Evolutionary conservation across 2,797 vertebrate genomes (phyloP), one percentile per base, ranked within the genome.

Genomic region (Ceyx erithaca): DNA sequence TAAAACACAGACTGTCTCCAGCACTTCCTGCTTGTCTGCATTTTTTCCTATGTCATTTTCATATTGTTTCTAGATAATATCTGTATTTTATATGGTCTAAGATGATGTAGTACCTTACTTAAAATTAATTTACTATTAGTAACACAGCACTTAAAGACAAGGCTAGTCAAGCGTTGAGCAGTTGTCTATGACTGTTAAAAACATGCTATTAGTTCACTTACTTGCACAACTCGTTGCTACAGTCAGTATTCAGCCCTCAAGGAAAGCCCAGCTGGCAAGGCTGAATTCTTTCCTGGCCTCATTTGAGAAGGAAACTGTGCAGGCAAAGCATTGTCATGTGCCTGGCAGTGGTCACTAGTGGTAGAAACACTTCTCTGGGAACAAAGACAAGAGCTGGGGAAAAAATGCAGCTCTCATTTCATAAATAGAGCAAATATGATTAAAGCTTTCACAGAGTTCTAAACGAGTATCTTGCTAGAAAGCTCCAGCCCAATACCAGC

Each of bases 221-320:
- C 40, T 81, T 43, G 48, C 3, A 33, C 46, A 71, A 31, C 28
- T 33, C 12, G 23, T 49, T 73, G 66, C 57, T 90, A 68, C 63
- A 77, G 75, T 64, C 49, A 20, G 35, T 67, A 14, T 72, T 85
- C 45, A 59, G 12, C n/a, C 48, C 10, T 64, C 63, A 33, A 64
- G 61, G 59, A 77, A 73, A 83, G 49, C 58, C 25, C 31, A 81
- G 68, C 83, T 89, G 78, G 64, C 40, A 21, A 37, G 40, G 41
- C 59, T 57, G 10, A 70, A 49, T 70, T 69, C 23, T 45, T 86
- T 30, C 64, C 49, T 72, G 86, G 49, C 64, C n/a, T 85, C 70
- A 77, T 52, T 54, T 3, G 11, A 55, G 49, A 63, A 67, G 64
- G 80, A 93, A 86, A 59, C 48, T 12, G 70, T 21, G 20, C 48